Evolutionary conservation across 2,888 invertebrate species (phyloP).

Genomic region (Siphlonurus alternatus): DNA sequence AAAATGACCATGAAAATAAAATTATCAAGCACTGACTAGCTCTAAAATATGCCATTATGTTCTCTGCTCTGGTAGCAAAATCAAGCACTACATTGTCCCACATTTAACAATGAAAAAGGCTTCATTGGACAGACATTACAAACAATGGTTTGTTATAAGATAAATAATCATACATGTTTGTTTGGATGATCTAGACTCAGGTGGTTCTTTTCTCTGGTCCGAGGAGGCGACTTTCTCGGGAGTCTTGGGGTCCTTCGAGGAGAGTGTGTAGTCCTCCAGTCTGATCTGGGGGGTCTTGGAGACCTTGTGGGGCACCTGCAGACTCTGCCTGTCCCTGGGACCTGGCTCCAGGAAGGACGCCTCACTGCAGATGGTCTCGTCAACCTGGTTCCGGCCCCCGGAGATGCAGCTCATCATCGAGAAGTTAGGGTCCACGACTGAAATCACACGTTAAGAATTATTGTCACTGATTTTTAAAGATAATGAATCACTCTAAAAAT

Average conservation of each 20-base stretch:
- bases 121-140: too few species aligned
- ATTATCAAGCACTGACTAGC: too few species aligned
- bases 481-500: too few species aligned
- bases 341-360: neutral
- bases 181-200: slow-evolving; percentile 5
- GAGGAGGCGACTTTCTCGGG: neutral
- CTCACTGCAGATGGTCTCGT: neutral
- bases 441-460: too few species aligned
- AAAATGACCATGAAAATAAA: too few species aligned
- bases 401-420: neutral
- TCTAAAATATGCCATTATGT: too few species aligned
- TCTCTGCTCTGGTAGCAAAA: too few species aligned
- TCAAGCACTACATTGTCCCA: too few species aligned
- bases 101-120: too few species aligned
- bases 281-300: slow-evolving; percentile 5
- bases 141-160: too few species aligned
- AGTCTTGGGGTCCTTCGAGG: neutral
- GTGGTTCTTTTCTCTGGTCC: neutral
- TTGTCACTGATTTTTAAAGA: too few species aligned
- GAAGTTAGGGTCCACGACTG: neutral
- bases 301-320: neutral
- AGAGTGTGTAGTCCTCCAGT: neutral
- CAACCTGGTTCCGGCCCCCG: neutral
- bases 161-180: too few species aligned
- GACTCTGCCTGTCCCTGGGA: neutral